Conservation (phyloP, 2,797 vertebrate genomes). For the Sebastiscus tertius region DNA sequence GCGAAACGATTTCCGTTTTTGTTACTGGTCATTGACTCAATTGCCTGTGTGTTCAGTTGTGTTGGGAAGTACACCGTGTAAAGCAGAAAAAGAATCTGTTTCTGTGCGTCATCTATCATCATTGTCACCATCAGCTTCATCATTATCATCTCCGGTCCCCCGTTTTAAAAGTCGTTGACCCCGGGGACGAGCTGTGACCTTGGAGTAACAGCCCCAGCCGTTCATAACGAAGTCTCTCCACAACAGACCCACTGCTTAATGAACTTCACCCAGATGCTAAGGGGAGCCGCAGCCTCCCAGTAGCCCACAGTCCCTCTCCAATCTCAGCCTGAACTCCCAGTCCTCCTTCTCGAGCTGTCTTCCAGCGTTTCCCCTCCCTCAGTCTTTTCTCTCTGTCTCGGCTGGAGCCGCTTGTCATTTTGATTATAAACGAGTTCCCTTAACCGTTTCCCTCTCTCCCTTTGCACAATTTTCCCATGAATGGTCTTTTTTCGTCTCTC, state of each 20-base stretch:
- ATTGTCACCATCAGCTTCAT: conserved; percentile 23
- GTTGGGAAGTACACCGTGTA: neutral
- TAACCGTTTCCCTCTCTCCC: conserved; percentile 13
- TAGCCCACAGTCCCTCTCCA: conserved; percentile 66
- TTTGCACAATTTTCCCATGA: conserved; percentile 29
- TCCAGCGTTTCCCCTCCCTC: conserved; percentile 12
- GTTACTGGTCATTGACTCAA: conserved; percentile 30
- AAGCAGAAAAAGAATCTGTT: neutral
- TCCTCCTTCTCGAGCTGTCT: conserved; percentile 34
- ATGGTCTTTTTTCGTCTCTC: neutral
- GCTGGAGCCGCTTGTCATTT: conserved; percentile 55
- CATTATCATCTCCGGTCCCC: conserved; percentile 35
- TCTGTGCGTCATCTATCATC: conserved; percentile 40
- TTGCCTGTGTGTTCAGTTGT: neutral
- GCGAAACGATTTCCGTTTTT: conserved; percentile 41
- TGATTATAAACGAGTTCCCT: conserved; percentile 65
- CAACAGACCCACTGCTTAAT: conserved; percentile 59
- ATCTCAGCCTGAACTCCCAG: conserved; percentile 58
- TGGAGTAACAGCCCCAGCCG: conserved; percentile 24
- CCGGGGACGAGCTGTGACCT: conserved; percentile 49
- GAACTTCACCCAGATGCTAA: conserved; percentile 75
- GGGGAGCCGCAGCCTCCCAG: conserved; percentile 57
- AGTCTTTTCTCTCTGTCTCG: conserved; percentile 4
- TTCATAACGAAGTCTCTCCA: conserved; percentile 45
- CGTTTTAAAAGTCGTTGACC: conserved; percentile 24